A percentile compares a stretch with the other conserved stretches of the same genome.
Evolutionary conservation across 2,797 vertebrate species (phyloP).

Genomic region (Cynopterus sphinx): DNA sequence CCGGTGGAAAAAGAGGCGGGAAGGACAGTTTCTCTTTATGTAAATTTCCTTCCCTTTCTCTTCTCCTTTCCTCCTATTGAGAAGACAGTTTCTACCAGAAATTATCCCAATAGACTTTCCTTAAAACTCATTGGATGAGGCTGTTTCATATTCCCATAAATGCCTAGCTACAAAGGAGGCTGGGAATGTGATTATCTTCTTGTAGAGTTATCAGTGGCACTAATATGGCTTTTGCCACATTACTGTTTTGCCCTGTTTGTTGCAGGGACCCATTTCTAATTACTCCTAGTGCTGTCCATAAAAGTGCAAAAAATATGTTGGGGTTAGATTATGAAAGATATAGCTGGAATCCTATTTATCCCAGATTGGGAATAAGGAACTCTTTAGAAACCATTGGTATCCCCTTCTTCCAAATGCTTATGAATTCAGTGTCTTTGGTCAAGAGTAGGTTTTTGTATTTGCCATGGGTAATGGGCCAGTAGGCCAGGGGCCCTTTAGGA

Average conservation of each 20-base stretch:
- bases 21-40: background rate
- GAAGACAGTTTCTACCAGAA: background rate
- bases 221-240: background rate
- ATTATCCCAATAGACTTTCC: slow-evolving; percentile 2
- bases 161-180: background rate
- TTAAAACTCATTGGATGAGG: background rate
- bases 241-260: slow-evolving; percentile 10
- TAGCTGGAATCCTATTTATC: slow-evolving; percentile 34
- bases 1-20: background rate
- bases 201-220: background rate
- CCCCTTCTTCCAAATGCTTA: background rate
- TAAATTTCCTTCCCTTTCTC: background rate
- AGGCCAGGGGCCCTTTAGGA: background rate
- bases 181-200: slow-evolving; percentile 27
- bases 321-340: background rate
- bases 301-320: background rate
- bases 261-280: slow-evolving; percentile 1
- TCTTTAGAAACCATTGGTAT: background rate
- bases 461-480: background rate
- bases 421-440: slow-evolving; percentile 20
- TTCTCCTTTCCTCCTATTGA: background rate
- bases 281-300: background rate
- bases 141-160: background rate
- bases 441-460: slow-evolving; percentile 47
- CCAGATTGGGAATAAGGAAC: background rate